These are phyloP conservation scores for Ericerus pela DNA, from an alignment of 1,140 invertebrate species.

Conservation along the genomic window DNA sequence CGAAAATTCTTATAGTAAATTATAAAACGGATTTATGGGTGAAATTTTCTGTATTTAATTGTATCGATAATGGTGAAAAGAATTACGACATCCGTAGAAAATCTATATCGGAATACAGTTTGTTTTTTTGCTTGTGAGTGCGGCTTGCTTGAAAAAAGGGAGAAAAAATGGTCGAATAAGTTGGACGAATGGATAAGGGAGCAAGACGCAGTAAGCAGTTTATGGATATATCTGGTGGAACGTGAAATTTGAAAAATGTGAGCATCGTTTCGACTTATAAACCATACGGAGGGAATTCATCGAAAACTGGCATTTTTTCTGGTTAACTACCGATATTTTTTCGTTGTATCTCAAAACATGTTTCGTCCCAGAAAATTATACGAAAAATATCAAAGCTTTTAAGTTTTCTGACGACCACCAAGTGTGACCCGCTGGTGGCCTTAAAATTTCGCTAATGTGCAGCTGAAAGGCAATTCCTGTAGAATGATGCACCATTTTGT, in stretches of 20 bases:
- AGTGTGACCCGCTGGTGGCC: no score
- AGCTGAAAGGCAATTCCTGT: no score
- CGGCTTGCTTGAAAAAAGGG: neutral
- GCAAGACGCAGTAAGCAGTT: neutral
- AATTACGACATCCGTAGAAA: slow-evolving; percentile 11
- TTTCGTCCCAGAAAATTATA: no score
- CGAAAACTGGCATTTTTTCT: no score
- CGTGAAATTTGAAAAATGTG: slow-evolving; percentile 9
- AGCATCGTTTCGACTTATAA: slow-evolving; percentile 1
- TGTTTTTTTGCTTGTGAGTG: neutral
- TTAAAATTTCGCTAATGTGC: no score
- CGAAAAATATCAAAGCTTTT: no score
- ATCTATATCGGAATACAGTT: slow-evolving; percentile 9
- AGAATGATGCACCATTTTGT: no score
- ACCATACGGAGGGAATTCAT: slow-evolving; percentile 3
- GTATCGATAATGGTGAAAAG: slow-evolving; percentile 10
- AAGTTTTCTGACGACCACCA: no score
- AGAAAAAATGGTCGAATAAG: neutral
- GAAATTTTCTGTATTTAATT: slow-evolving; percentile 12
- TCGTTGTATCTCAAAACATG: no score
- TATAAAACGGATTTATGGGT: slow-evolving; percentile 10
- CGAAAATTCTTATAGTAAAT: slow-evolving; percentile 11
- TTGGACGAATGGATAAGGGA: neutral
- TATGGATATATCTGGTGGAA: slow-evolving; percentile 11
- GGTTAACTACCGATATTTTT: no score